A percentile compares a stretch with the other conserved stretches of the same genome.
Evolutionary conservation across 35 echinoderm and acorn worm species (phyloP).

Genomic region (Heliocidaris tuberculata): DNA sequence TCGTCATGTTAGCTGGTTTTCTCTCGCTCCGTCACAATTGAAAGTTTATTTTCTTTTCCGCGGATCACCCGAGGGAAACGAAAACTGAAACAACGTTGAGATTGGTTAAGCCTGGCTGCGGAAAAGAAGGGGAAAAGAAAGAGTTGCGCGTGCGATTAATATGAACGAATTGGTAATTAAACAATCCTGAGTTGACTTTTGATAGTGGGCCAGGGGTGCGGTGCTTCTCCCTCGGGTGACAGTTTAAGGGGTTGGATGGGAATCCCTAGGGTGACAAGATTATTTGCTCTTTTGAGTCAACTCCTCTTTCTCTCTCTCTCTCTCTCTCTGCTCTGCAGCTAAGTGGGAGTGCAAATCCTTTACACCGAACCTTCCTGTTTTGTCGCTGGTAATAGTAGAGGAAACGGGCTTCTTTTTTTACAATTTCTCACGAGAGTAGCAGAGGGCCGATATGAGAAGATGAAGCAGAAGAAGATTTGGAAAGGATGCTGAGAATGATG

Average conservation of each 20-base stretch:
- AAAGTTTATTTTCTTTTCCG: neutral
- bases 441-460: too few species aligned
- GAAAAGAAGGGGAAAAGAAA: neutral
- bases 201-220: neutral
- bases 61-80: neutral
- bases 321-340: neutral
- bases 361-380: too few species aligned
- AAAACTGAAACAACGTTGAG: constrained; percentile 3
- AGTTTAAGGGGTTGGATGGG: neutral
- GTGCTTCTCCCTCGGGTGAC: neutral
- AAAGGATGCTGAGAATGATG: too few species aligned
- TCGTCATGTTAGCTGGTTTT: constrained; percentile 8
- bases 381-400: too few species aligned
- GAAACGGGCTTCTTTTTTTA: too few species aligned
- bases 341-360: too few species aligned
- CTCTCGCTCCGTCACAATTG: neutral
- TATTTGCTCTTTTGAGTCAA: neutral
- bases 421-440: too few species aligned
- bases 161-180: constrained; percentile 4
- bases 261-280: neutral
- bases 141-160: neutral
- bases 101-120: neutral
- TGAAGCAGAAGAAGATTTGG: too few species aligned
- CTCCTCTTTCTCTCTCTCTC: neutral
- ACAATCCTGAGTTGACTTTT: neutral